Evolutionary conservation across 2,797 vertebrate genomes (phyloP).

Genomic region (Catharus ustulatus): DNA sequence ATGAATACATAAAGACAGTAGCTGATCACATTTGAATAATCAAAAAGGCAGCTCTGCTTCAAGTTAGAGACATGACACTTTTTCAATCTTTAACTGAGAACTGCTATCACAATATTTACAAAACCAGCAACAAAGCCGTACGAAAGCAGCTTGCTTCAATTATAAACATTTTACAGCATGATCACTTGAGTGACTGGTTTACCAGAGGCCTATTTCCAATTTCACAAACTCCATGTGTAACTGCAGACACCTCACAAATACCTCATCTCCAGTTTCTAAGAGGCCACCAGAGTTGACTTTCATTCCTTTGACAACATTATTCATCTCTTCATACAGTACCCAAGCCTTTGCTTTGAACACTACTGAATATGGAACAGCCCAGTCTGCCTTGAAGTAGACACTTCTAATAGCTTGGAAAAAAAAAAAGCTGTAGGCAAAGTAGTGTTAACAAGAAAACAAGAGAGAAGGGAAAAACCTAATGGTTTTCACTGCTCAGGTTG

Average conservation of each 20-base stretch:
- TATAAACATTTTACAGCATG: neutral
- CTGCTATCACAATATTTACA: neutral
- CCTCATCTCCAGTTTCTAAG: neutral
- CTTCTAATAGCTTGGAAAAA: neutral
- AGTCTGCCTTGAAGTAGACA: constrained; percentile 18
- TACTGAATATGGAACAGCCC: constrained; percentile 10
- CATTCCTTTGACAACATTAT: neutral
- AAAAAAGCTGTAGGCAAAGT: constrained; percentile 6
- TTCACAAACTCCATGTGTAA: neutral
- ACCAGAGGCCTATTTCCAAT: neutral
- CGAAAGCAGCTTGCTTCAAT: neutral
- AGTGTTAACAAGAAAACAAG: neutral
- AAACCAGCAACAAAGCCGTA: neutral
- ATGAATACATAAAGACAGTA: neutral
- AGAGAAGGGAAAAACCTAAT: neutral
- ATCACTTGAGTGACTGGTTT: neutral
- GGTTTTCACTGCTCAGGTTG: neutral
- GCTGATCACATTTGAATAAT: neutral
- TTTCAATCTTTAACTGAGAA: neutral
- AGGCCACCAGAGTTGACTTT: neutral
- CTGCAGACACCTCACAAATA: neutral
- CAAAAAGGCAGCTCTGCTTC: neutral
- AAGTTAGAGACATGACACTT: neutral
- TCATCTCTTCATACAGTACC: neutral
- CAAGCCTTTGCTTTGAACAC: neutral